Percentiles rank a stretch among this genome's conserved stretches.
Conservation (phyloP, 2,113 vertebrate species). For the Crotalus tigris region DNA sequence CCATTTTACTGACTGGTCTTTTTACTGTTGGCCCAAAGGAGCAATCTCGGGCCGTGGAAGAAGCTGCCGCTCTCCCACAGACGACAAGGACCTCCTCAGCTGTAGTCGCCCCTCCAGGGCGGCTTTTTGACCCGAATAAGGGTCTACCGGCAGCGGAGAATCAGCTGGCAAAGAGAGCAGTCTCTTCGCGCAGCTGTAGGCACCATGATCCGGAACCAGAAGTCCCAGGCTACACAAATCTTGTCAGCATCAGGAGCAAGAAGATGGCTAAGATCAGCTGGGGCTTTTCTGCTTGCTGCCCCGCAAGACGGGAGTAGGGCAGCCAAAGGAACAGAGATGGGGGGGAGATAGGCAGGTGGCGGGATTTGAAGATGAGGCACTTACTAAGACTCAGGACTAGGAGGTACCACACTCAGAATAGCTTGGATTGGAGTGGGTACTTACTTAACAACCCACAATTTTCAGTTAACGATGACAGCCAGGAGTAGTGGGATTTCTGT, state of each 20-base stretch:
- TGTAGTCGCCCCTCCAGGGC: no score
- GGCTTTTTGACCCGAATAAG: no score
- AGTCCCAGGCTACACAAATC: neutral
- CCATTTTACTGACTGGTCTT: no score
- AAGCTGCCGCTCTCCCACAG: no score
- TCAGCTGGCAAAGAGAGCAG: no score
- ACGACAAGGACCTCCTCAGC: no score
- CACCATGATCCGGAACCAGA: no score
- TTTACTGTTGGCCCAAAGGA: no score
- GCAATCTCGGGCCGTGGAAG: no score
- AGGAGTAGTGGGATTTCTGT: neutral
- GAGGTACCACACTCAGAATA: neutral
- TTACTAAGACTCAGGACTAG: neutral
- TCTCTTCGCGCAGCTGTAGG: no score
- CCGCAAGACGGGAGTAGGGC: neutral
- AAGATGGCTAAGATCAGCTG: neutral
- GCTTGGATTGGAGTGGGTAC: neutral
- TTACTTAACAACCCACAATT: neutral
- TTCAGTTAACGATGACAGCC: neutral
- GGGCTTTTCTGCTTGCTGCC: neutral
- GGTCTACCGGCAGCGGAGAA: no score
- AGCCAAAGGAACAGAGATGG: neutral
- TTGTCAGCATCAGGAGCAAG: neutral
- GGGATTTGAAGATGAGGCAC: neutral
- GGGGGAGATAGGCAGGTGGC: neutral